A percentile compares a stretch with the other conserved stretches of the same genome.
These are phyloP conservation scores for Phyllotreta cruciferae DNA, from an alignment of 2,888 invertebrate genomes.

Conservation along the genomic window DNA sequence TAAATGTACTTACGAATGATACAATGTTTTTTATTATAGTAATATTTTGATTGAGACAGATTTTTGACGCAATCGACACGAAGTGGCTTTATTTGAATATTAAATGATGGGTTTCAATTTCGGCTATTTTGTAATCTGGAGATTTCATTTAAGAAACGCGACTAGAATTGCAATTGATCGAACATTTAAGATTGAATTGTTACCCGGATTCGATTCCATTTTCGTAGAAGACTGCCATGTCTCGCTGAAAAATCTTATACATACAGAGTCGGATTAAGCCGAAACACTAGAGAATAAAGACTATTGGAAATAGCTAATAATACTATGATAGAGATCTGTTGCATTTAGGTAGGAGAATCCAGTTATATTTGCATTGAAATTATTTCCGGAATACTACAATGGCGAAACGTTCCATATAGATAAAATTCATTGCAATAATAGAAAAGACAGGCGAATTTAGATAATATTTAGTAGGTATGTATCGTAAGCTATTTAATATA, in stretches of 20 bases:
- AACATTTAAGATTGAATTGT: conserved; percentile 47
- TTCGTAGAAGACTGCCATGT: conserved; percentile 19
- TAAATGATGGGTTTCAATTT: conserved; percentile 41
- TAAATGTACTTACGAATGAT: too few species aligned
- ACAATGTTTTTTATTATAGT: not conserved
- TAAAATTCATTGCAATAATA: too few species aligned
- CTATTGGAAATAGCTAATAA: not conserved
- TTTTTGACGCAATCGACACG: conserved; percentile 10
- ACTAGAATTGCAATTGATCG: conserved; percentile 45
- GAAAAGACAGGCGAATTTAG: too few species aligned
- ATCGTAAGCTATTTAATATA: too few species aligned
- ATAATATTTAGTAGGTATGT: too few species aligned
- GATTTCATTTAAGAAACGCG: conserved; percentile 47
- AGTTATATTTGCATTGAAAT: conserved; percentile 1
- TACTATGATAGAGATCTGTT: not conserved
- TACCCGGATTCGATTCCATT: conserved; percentile 44
- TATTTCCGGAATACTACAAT: not conserved
- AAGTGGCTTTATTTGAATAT: conserved; percentile 20
- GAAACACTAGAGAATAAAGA: conserved; percentile 3
- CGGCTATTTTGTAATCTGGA: conserved; percentile 46
- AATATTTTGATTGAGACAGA: not conserved
- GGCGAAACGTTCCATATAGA: too few species aligned
- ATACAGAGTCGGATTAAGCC: conserved; percentile 11
- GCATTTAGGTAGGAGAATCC: not conserved
- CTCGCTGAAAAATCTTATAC: conserved; percentile 19